Conservation (phyloP, 53 echinoderm and acorn worm genomes). For the Temnopleurus reevesii region DNA sequence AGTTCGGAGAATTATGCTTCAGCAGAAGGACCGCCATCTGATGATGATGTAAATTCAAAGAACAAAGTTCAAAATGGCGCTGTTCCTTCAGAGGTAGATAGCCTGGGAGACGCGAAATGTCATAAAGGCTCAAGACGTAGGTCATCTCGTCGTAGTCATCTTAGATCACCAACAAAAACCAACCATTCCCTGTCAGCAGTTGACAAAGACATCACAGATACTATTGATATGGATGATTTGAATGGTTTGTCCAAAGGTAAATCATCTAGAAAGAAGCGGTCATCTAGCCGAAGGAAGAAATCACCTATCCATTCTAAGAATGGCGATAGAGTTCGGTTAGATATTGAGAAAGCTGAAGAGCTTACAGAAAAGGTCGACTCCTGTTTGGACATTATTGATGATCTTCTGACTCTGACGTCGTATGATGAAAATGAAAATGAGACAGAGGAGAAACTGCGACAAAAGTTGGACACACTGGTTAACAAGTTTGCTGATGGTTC, state of each 20-base stretch:
- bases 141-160: background rate
- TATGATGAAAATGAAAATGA: conserved; percentile 57
- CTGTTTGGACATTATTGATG: conserved; percentile 50
- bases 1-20: conserved; percentile 18
- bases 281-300: conserved; percentile 23
- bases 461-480: conserved; percentile 44
- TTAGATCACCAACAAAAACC: background rate
- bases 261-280: conserved; percentile 30
- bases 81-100: background rate
- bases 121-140: background rate
- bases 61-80: background rate
- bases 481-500: conserved; percentile 21
- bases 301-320: conserved; percentile 6
- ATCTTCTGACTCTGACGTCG: conserved; percentile 39
- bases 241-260: background rate
- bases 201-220: background rate
- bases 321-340: conserved; percentile 19
- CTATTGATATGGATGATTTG: background rate
- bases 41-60: background rate
- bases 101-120: background rate
- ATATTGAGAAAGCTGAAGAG: conserved; percentile 49
- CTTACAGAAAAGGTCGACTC: conserved; percentile 48
- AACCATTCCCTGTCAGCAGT: background rate
- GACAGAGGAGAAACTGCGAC: conserved; percentile 45
- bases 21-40: background rate